phyloP scores from a whole-genome alignment of 2,113 vertebrate species.

The Meriones unguiculatus region DNA sequence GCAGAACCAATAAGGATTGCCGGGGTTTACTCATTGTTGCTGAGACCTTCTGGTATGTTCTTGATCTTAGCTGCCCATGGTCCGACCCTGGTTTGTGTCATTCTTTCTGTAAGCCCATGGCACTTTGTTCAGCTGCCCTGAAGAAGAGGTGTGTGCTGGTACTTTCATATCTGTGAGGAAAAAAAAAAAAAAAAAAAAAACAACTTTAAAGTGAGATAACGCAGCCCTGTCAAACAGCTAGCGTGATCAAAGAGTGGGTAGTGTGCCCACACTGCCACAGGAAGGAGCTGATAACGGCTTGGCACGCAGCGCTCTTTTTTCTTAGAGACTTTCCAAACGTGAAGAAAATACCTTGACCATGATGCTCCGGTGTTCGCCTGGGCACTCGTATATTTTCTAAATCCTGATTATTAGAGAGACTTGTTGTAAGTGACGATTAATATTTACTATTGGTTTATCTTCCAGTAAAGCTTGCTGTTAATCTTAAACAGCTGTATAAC shows the following conservation, averaged over 20 bases:
- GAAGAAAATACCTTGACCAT: not conserved
- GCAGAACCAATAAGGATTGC: not conserved
- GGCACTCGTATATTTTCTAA: slow-evolving; percentile 32
- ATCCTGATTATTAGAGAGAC: not conserved
- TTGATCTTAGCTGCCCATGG: not conserved
- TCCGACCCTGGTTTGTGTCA: not conserved
- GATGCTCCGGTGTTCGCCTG: not conserved
- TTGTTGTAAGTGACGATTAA: too few relatives aligned
- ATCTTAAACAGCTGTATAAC: too few relatives aligned
- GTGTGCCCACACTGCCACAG: not conserved
- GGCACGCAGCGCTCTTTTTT: not conserved
- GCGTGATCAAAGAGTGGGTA: slow-evolving; percentile 33
- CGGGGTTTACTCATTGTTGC: not conserved
- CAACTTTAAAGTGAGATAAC: not conserved
- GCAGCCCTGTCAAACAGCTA: not conserved
- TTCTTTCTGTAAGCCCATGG: not conserved
- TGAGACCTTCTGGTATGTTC: not conserved
- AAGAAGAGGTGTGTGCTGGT: not conserved
- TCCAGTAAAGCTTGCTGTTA: too few relatives aligned
- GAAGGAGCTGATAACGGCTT: slow-evolving; percentile 4
- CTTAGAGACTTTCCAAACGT: not conserved
- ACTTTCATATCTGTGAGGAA: not conserved
- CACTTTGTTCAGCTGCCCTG: not conserved
- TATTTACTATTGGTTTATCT: too few relatives aligned
- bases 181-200: not conserved